These are phyloP conservation scores for Lemur catta DNA, from an alignment of 2,797 vertebrate genomes.

Conservation along the genomic window DNA sequence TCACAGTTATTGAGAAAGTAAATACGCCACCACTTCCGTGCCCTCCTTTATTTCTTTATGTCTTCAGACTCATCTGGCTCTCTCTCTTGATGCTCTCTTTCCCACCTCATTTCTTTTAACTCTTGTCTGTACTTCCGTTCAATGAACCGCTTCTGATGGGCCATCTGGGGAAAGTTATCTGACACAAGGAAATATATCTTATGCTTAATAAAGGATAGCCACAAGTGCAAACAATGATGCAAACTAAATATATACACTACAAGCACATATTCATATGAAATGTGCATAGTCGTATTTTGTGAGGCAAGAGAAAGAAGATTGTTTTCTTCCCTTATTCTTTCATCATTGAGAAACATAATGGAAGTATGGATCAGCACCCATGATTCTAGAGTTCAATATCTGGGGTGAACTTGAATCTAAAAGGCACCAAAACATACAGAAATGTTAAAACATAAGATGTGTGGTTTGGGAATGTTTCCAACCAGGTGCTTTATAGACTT, in stretches of 20 bases:
- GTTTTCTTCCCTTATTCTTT: slow-evolving; percentile 41
- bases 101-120: slow-evolving; percentile 98
- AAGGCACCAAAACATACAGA: not conserved
- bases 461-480: not conserved
- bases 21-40: slow-evolving; percentile 68
- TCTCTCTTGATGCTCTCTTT: slow-evolving; percentile 95
- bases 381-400: slow-evolving; percentile 24
- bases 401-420: not conserved
- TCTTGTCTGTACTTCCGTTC: slow-evolving; percentile 99
- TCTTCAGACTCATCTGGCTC: slow-evolving; percentile 92
- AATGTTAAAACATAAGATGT: not conserved
- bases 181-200: slow-evolving; percentile 84
- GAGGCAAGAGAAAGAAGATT: not conserved
- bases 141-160: slow-evolving; percentile 99
- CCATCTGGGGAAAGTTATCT: slow-evolving; percentile 99
- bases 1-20: slow-evolving; percentile 80
- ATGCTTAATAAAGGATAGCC: slow-evolving; percentile 81
- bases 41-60: slow-evolving; percentile 88
- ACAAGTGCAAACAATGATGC: slow-evolving; percentile 49
- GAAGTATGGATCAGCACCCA: not conserved
- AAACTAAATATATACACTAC: not conserved
- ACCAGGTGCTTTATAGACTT: not conserved
- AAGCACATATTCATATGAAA: not conserved
- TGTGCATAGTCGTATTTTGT: not conserved
- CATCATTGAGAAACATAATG: not conserved